Percentiles rank a stretch among this genome's conserved stretches.
phyloP scores from a whole-genome alignment of 2,113 vertebrate genomes.

The Melanocharis versteri region DNA sequence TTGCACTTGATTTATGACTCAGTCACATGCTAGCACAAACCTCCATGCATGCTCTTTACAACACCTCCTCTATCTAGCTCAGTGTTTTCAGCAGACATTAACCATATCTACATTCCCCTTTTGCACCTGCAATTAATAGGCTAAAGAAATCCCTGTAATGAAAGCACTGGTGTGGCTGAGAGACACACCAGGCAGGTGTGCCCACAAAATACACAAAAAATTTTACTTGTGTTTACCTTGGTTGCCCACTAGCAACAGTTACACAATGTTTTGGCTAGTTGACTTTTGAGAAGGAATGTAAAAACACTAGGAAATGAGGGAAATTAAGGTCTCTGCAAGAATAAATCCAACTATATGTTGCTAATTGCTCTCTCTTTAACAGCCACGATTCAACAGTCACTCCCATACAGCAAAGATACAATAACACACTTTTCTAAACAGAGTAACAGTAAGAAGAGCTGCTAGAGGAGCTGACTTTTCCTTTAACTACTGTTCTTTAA shows the following conservation, averaged over 20 bases:
- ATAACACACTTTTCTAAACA: slow-evolving; percentile 6
- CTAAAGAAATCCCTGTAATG: neutral
- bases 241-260: neutral
- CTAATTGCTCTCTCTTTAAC: neutral
- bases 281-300: neutral
- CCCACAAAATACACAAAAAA: neutral
- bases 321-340: neutral
- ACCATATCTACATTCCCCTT: neutral
- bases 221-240: neutral
- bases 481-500: slow-evolving; percentile 80
- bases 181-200: neutral
- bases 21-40: neutral
- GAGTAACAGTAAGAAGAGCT: slow-evolving; percentile 27
- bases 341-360: neutral
- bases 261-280: neutral
- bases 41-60: neutral
- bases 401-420: neutral
- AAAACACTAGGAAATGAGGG: neutral
- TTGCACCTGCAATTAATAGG: slow-evolving; percentile 16
- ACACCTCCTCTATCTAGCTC: neutral
- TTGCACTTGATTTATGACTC: neutral
- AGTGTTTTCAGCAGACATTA: neutral
- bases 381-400: neutral
- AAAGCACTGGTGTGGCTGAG: neutral
- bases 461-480: slow-evolving; percentile 28